Evolutionary conservation across 2,113 vertebrate species (phyloP).

Genomic region (Nycticryphes semicollaris): DNA sequence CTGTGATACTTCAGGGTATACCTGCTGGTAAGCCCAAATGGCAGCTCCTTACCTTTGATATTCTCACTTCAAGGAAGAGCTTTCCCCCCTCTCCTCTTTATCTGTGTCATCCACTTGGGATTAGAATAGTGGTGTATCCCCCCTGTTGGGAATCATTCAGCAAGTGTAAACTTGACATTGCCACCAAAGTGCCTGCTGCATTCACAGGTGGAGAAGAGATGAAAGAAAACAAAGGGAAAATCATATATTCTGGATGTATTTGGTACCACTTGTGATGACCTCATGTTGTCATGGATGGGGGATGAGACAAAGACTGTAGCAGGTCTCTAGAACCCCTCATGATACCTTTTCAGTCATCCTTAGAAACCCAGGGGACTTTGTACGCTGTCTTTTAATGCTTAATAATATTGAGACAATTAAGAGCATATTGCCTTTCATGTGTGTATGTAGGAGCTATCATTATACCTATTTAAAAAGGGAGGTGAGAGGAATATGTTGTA

Average conservation of each 20-base stretch:
- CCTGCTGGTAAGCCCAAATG: not conserved
- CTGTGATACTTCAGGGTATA: not conserved
- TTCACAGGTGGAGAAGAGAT: not conserved
- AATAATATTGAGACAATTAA: not conserved
- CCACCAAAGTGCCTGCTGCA: not conserved
- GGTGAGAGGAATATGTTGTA: not conserved
- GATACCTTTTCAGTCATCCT: not conserved
- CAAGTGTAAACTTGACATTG: not conserved
- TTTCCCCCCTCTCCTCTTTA: not conserved
- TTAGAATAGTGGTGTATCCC: not conserved
- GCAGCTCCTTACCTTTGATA: not conserved
- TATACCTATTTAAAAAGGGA: not conserved
- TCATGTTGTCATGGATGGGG: rapidly evolving
- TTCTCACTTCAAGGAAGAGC: not conserved
- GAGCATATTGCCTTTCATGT: not conserved
- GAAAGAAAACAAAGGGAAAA: not conserved
- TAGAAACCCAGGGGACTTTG: not conserved
- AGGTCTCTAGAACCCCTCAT: not conserved
- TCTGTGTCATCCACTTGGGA: not conserved
- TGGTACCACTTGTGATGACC: not conserved
- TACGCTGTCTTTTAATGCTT: not conserved
- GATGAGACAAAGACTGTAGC: not conserved
- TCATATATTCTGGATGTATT: not conserved
- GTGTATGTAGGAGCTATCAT: not conserved
- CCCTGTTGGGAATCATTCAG: not conserved